phyloP scores from a whole-genome alignment of 2,113 vertebrate species.

The Stomatorhinus ivindoensis region DNA sequence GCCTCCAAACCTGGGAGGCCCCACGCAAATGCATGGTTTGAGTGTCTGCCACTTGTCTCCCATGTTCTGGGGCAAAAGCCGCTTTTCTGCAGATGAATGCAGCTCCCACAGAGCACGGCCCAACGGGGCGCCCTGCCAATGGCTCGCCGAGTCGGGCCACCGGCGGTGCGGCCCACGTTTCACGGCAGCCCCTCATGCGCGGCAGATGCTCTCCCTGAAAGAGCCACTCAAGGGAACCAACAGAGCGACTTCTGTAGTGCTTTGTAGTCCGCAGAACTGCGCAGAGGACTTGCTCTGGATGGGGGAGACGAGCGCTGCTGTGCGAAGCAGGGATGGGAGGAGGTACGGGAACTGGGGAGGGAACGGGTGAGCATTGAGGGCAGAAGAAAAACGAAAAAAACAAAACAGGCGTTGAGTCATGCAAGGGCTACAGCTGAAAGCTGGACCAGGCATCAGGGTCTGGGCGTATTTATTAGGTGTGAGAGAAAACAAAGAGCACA shows the following conservation, averaged over 20 bases:
- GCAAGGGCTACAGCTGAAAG: background rate
- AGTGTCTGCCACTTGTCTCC: background rate
- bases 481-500: background rate
- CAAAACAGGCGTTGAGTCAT: background rate
- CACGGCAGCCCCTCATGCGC: background rate
- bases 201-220: slow-evolving; percentile 42
- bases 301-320: background rate
- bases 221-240: slow-evolving; percentile 37
- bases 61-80: background rate
- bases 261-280: background rate
- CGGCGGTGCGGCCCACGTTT: background rate
- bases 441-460: background rate
- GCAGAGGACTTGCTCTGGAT: background rate
- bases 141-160: background rate
- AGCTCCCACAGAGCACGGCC: background rate
- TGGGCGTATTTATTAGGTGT: background rate
- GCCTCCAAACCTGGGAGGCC: background rate
- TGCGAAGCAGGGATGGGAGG: background rate
- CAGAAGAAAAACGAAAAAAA: background rate
- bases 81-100: background rate
- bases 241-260: background rate
- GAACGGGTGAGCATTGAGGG: background rate
- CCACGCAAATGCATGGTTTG: background rate
- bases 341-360: background rate
- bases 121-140: background rate